These are phyloP conservation scores for Sebastiscus tertius DNA, from an alignment of 2,797 vertebrate genomes.

Conservation along the genomic window DNA sequence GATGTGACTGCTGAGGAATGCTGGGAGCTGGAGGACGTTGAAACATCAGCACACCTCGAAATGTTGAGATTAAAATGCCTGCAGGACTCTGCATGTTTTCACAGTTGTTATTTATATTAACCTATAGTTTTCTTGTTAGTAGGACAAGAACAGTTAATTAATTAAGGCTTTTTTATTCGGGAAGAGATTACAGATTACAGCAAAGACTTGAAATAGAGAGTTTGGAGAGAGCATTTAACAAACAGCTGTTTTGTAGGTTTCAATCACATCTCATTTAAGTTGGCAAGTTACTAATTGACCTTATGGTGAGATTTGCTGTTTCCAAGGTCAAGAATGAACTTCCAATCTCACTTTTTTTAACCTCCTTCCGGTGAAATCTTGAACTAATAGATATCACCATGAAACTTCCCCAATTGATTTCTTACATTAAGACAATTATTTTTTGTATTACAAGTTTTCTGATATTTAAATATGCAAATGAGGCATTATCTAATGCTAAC, in stretches of 20 bases:
- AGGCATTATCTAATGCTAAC: too few species aligned
- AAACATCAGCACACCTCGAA: slow-evolving; percentile 20
- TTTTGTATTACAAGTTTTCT: too few species aligned
- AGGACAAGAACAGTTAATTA: not conserved
- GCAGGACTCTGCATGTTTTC: not conserved
- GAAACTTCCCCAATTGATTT: too few species aligned
- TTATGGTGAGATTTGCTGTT: too few species aligned
- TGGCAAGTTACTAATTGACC: too few species aligned
- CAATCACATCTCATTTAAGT: not conserved
- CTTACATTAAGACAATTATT: too few species aligned
- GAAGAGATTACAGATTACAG: not conserved
- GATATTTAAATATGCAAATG: too few species aligned
- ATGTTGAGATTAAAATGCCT: not conserved
- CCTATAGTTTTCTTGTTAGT: too few species aligned
- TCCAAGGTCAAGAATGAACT: too few species aligned
- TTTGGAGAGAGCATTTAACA: not conserved
- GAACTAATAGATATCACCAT: too few species aligned
- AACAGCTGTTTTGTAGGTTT: not conserved
- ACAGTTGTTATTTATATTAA: not conserved
- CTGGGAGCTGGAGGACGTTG: slow-evolving; percentile 35
- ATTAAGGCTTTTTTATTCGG: not conserved
- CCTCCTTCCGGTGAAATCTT: fast-evolving
- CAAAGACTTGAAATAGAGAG: not conserved
- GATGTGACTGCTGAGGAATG: slow-evolving; percentile 66
- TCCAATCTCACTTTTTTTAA: fast-evolving